Evolutionary conservation across 2,113 vertebrate genomes (phyloP).

Genomic region (Ranitomeya imitator): DNA sequence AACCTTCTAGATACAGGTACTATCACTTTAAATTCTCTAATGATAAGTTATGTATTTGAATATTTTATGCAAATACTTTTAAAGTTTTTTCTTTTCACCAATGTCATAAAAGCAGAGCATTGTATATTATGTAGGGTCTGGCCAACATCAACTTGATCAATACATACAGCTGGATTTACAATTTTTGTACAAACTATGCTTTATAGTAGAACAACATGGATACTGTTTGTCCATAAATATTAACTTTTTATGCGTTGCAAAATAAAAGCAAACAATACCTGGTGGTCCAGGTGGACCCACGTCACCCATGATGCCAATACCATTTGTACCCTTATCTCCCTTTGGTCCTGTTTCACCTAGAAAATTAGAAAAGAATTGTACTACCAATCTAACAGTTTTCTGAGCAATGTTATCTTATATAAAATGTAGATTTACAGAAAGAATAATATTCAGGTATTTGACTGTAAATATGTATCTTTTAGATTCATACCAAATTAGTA

Average conservation of each 20-base stretch:
- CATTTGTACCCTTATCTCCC: slow-evolving; percentile 89
- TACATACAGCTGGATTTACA: neutral
- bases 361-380: slow-evolving; percentile 17
- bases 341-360: slow-evolving; percentile 81
- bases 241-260: neutral
- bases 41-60: too few relatives aligned
- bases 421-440: neutral
- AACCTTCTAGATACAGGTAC: too few relatives aligned
- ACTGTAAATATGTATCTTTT: neutral
- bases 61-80: too few relatives aligned
- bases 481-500: neutral
- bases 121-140: too few relatives aligned
- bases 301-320: slow-evolving; percentile 88
- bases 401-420: neutral
- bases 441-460: too few relatives aligned
- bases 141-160: neutral
- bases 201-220: neutral
- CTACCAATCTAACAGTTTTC: neutral
- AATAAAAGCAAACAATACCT: slow-evolving; percentile 72
- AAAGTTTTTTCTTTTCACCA: too few relatives aligned
- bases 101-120: too few relatives aligned
- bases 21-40: too few relatives aligned
- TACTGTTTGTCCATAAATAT: neutral
- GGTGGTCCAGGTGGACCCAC: slow-evolving; percentile 85
- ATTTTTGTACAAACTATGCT: neutral